Evolutionary conservation across 2,113 vertebrate species (phyloP).

Genomic region (Mellivora capensis): DNA sequence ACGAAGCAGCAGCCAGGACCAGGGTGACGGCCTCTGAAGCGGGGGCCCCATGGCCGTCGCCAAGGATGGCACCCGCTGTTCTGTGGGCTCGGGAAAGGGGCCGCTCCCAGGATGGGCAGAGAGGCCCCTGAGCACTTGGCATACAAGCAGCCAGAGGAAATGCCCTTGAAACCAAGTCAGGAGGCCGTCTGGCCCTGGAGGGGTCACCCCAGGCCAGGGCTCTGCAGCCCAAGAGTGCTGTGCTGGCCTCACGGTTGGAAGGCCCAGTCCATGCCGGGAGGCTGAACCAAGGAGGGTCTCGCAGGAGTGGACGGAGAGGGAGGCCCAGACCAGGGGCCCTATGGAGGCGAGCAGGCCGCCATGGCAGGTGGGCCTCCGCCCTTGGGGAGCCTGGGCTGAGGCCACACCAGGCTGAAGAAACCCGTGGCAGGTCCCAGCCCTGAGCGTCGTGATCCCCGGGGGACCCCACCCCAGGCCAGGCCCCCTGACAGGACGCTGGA

Average conservation of each 20-base stretch:
- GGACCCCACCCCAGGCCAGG: neutral
- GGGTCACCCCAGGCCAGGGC: neutral
- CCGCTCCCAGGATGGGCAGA: neutral
- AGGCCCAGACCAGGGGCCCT: neutral
- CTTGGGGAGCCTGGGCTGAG: neutral
- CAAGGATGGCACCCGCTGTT: fast-evolving
- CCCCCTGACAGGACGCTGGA: neutral
- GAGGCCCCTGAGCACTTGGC: neutral
- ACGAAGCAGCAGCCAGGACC: fast-evolving
- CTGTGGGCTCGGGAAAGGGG: too few relatives aligned
- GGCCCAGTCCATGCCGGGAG: neutral
- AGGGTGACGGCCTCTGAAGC: neutral
- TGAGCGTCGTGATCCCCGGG: too few relatives aligned
- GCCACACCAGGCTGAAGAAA: too few relatives aligned
- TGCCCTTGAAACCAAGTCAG: neutral
- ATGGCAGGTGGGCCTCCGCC: neutral
- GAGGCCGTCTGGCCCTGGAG: neutral
- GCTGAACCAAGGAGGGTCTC: neutral
- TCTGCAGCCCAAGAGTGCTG: neutral
- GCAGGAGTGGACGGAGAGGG: neutral
- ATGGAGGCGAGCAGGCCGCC: too few relatives aligned
- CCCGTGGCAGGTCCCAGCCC: neutral
- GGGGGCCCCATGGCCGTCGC: neutral
- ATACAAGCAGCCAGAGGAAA: fast-evolving
- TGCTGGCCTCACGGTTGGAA: fast-evolving